Evolutionary conservation across 2,888 invertebrate species (phyloP).

Genomic region (Nomada hirtipes): DNA sequence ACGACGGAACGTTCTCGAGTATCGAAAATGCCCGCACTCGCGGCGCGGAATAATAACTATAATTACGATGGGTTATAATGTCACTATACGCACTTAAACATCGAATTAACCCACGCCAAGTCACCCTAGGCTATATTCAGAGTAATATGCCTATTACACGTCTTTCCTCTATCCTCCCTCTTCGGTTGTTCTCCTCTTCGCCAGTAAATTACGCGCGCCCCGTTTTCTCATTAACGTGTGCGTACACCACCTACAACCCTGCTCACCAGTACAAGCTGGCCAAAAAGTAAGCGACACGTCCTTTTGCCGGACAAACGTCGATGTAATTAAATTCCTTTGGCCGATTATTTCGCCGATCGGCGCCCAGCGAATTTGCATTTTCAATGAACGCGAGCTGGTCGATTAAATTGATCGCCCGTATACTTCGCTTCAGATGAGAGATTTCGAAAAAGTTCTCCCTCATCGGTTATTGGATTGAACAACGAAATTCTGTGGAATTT

Average conservation of each 20-base stretch:
- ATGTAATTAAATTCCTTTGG: constrained; percentile 47
- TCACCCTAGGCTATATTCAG: constrained; percentile 61
- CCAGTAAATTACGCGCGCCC: constrained; percentile 69
- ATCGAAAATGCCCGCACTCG: constrained; percentile 35
- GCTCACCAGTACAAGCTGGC: constrained; percentile 39
- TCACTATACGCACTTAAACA: constrained; percentile 64
- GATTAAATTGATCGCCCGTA: neutral
- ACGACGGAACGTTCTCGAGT: neutral
- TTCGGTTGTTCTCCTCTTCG: constrained; percentile 62
- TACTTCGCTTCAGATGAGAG: neutral
- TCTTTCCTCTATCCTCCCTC: constrained; percentile 69
- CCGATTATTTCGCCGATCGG: constrained; percentile 41
- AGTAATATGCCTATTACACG: constrained; percentile 71
- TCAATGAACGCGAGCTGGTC: constrained; percentile 20
- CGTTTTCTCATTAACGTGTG: constrained; percentile 69
- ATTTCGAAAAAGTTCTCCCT: neutral
- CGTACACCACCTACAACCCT: constrained; percentile 54
- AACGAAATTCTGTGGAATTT: neutral
- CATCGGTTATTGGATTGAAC: neutral
- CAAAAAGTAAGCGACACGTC: constrained; percentile 50
- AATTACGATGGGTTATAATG: constrained; percentile 50
- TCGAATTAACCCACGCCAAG: constrained; percentile 63
- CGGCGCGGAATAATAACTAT: constrained; percentile 50
- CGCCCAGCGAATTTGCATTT: constrained; percentile 25
- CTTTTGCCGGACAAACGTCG: constrained; percentile 21